Conservation (phyloP, 1,140 invertebrate species). For the Chrysopa pallens region DNA sequence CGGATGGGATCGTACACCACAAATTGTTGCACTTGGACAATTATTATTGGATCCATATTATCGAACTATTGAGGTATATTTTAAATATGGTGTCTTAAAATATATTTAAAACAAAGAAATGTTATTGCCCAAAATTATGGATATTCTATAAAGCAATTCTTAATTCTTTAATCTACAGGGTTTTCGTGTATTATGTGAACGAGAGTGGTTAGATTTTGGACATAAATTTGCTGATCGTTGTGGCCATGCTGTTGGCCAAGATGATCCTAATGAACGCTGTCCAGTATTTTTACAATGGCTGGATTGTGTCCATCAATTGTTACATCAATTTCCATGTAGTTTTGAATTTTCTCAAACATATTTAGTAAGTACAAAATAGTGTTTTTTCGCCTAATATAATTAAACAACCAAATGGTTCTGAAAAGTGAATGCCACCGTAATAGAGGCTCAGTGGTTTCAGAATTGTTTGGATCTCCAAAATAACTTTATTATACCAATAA, state of each 20-base stretch:
- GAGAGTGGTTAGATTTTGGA: constrained; percentile 92
- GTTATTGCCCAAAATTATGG: too few species aligned
- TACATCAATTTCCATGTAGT: constrained; percentile 72
- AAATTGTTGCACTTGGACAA: constrained; percentile 80
- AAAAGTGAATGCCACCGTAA: too few species aligned
- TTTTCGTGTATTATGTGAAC: constrained; percentile 77
- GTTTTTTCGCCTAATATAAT: too few species aligned
- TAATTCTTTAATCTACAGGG: neutral
- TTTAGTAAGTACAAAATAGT: constrained; percentile 45
- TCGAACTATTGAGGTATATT: constrained; percentile 63
- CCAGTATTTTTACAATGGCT: constrained; percentile 97
- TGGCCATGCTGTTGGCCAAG: constrained; percentile 62
- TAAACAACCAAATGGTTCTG: too few species aligned
- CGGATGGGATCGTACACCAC: constrained; percentile 93
- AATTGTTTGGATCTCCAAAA: too few species aligned
- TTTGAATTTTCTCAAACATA: constrained; percentile 92
- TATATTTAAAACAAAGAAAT: neutral
- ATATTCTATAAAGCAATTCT: neutral
- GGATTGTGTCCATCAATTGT: constrained; percentile 88
- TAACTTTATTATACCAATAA: too few species aligned
- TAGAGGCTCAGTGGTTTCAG: too few species aligned
- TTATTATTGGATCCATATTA: constrained; percentile 89
- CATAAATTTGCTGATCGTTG: constrained; percentile 94
- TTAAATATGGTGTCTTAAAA: neutral
- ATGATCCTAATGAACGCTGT: constrained; percentile 80